These are phyloP conservation scores for Scomber japonicus DNA, from an alignment of 2,113 vertebrate species.

Conservation along the genomic window DNA sequence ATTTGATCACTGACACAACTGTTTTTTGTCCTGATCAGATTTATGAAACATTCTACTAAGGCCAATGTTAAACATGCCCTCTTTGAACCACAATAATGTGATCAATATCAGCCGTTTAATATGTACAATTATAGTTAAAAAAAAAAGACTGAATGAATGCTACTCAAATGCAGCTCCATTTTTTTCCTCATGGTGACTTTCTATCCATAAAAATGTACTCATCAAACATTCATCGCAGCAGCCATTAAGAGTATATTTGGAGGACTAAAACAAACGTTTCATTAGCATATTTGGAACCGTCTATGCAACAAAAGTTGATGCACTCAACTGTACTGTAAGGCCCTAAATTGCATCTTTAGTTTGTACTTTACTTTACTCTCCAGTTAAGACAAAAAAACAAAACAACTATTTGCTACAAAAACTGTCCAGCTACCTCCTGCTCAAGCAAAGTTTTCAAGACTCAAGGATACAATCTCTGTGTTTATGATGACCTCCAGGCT, in stretches of 20 bases:
- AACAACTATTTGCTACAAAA: neutral
- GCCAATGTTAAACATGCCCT: conserved; percentile 4
- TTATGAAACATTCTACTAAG: neutral
- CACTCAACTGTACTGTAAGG: neutral
- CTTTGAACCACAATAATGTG: neutral
- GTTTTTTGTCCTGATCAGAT: neutral
- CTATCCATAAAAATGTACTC: no score
- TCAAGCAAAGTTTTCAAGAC: neutral
- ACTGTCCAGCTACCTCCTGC: neutral
- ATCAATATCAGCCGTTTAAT: neutral
- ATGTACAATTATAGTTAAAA: neutral
- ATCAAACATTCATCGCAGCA: neutral
- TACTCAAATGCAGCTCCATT: no score
- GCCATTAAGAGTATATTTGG: no score
- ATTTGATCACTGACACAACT: conserved; percentile 15
- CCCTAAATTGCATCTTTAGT: neutral
- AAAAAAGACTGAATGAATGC: no score
- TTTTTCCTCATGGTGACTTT: no score
- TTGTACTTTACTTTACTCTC: neutral
- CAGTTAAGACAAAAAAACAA: neutral
- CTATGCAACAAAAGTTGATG: neutral
- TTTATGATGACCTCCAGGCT: conserved; percentile 97
- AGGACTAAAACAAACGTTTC: neutral
- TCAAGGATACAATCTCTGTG: conserved; percentile 98
- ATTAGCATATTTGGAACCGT: neutral